Percentiles rank a stretch among this genome's conserved stretches.
These are phyloP conservation scores for Eptesicus fuscus DNA, from an alignment of 2,113 vertebrate genomes.

Conservation along the genomic window DNA sequence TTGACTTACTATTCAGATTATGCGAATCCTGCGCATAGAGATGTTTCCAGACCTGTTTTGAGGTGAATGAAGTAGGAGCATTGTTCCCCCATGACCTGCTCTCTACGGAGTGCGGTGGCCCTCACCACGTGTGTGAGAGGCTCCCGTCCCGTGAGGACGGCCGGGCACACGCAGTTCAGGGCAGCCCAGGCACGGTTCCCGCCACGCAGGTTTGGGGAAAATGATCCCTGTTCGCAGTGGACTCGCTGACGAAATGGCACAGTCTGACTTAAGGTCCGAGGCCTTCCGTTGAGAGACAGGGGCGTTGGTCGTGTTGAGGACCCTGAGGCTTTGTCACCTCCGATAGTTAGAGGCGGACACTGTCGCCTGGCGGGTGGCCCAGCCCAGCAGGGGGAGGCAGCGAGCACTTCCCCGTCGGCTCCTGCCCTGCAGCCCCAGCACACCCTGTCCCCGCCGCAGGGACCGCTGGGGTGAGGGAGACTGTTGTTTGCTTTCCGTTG, in stretches of 20 bases:
- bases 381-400: background rate
- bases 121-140: too few species aligned
- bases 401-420: too few species aligned
- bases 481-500: slow-evolving; percentile 74
- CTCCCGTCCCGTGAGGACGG: too few species aligned
- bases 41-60: background rate
- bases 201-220: background rate
- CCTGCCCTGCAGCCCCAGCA: background rate
- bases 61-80: background rate
- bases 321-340: background rate
- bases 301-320: fast-evolving
- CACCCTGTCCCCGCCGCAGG: background rate
- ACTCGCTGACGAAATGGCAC: background rate
- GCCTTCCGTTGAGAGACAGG: background rate
- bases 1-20: background rate
- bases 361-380: background rate
- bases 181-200: background rate
- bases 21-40: slow-evolving; percentile 1
- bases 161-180: background rate
- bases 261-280: background rate
- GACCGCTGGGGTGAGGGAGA: background rate
- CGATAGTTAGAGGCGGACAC: background rate
- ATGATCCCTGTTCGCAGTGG: background rate
- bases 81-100: background rate
- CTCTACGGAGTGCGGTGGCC: background rate